Base-by-base conservation (phyloP, 1,140 invertebrate species). In the Dufourea novaeangliae region DNA sequence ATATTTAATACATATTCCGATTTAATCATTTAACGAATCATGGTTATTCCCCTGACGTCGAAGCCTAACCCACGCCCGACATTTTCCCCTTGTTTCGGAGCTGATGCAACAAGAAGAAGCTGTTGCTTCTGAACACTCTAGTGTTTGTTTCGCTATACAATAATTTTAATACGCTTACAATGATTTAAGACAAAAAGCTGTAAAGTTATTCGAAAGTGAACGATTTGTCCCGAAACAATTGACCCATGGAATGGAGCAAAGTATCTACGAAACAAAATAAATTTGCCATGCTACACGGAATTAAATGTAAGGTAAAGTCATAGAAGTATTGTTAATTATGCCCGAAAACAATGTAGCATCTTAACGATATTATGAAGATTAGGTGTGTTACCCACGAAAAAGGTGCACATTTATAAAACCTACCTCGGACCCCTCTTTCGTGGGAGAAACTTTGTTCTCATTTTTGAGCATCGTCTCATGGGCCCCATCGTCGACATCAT, bases 391-490 rank as follows among this genome's bases (percentile, higher is more conserved):
- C 8, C 14, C 1, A 41, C 34, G n/a, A n/a, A 27, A 44, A 61
- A 17, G 6, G 12, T 39, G 10, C 2, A 14, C 2, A 8, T 1
- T 5, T 44, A 20, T 44, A 25, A 37, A 63, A 78, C 66, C 29
- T 75, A 92, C 92, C 88, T 95, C 94, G 0, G 92, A 71, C 74
- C 94, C 92, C 41, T 94, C 94, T 69, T 94, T 94, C 39, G 93
- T 93, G 22, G 93, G 87, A 27, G 94, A 91, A 8, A 94, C 92
- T 82, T 95, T 95, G 1, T 93, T 93, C 6, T 95, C 94, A 59
- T 94, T 94, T 3, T 93, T 92, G 2, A 96, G 93, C 93, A 96
- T 94, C 82, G 95, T 94, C 86, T 96, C 95, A 69, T 94, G 93
- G 6, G 94, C 94, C 7, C 93, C 95, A 89, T 95, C 94, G 39